A percentile compares a stretch with the other conserved stretches of the same genome.
Evolutionary conservation across 2,888 invertebrate species (phyloP).

Genomic region (Hydrotaea cyrtoneurina): DNA sequence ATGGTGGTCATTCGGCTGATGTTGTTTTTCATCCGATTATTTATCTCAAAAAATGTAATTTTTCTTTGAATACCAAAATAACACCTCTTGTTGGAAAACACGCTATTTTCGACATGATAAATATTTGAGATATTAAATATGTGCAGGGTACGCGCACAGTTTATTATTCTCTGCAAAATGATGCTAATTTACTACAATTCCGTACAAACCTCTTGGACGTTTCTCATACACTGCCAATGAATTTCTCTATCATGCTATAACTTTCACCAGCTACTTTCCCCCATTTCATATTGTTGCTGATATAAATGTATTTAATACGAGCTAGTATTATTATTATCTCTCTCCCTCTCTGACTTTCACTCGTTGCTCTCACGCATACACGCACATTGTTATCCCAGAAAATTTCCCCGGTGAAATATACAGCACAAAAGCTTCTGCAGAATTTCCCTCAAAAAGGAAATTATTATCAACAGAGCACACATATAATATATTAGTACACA

Average conservation of each 20-base stretch:
- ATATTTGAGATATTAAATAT: neutral
- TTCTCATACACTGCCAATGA: neutral
- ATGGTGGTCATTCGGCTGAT: too few species aligned
- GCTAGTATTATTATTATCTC: too few species aligned
- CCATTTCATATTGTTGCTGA: neutral
- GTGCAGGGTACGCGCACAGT: too few species aligned
- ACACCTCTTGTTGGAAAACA: too few species aligned
- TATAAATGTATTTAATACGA: neutral
- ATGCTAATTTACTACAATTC: too few species aligned
- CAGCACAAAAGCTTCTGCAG: conserved; percentile 17
- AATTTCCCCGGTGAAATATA: conserved; percentile 36
- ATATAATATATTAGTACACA: neutral
- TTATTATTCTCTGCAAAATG: too few species aligned
- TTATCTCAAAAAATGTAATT: too few species aligned
- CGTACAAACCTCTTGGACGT: neutral
- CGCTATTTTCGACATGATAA: neutral
- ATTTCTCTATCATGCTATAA: conserved; percentile 51
- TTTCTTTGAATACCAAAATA: too few species aligned
- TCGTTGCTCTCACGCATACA: conserved; percentile 14
- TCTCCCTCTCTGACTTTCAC: neutral
- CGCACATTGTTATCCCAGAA: conserved; percentile 46
- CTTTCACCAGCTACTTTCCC: neutral
- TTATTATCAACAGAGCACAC: conserved; percentile 30
- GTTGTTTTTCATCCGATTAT: too few species aligned
- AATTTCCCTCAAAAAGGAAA: conserved; percentile 30